Evolutionary conservation across 2,888 invertebrate genomes (phyloP).

Genomic region (Hirtodrosophila confusa): DNA sequence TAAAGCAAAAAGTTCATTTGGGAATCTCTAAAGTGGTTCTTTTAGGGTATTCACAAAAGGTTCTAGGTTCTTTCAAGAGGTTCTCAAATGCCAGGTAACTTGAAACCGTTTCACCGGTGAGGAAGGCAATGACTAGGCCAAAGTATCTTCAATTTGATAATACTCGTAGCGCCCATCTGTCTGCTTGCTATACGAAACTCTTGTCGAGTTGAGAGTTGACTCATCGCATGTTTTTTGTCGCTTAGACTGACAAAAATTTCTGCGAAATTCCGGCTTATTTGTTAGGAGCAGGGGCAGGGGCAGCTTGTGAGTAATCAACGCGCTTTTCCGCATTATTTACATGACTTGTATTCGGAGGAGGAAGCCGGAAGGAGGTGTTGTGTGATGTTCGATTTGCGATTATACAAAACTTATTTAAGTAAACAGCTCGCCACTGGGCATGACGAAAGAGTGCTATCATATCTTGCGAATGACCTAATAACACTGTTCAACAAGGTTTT

Average conservation of each 20-base stretch:
- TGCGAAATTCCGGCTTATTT: neutral
- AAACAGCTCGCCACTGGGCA: constrained; percentile 17
- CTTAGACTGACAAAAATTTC: constrained; percentile 16
- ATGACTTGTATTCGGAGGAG: constrained; percentile 17
- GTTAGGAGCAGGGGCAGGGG: neutral
- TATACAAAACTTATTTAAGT: constrained; percentile 26
- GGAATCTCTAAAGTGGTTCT: too few relatives aligned
- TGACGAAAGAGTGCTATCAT: constrained; percentile 33
- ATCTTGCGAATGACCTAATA: constrained; percentile 41
- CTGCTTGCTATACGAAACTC: constrained; percentile 3
- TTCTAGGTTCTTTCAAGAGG: too few relatives aligned
- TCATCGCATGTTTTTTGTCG: neutral
- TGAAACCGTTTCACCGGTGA: too few relatives aligned
- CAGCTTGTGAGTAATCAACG: constrained; percentile 25
- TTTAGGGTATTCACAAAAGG: too few relatives aligned
- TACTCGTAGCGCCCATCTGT: constrained; percentile 16
- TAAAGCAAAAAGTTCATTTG: too few relatives aligned
- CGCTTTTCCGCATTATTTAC: too few relatives aligned
- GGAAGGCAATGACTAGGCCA: too few relatives aligned
- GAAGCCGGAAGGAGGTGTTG: too few relatives aligned
- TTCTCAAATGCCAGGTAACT: too few relatives aligned
- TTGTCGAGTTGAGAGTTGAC: constrained; percentile 6
- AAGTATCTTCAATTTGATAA: neutral
- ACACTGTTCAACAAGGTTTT: constrained; percentile 11
- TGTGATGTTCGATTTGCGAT: constrained; percentile 18